Base-by-base conservation (phyloP, 2,888 invertebrate species). In the Maniola hyperantus region DNA sequence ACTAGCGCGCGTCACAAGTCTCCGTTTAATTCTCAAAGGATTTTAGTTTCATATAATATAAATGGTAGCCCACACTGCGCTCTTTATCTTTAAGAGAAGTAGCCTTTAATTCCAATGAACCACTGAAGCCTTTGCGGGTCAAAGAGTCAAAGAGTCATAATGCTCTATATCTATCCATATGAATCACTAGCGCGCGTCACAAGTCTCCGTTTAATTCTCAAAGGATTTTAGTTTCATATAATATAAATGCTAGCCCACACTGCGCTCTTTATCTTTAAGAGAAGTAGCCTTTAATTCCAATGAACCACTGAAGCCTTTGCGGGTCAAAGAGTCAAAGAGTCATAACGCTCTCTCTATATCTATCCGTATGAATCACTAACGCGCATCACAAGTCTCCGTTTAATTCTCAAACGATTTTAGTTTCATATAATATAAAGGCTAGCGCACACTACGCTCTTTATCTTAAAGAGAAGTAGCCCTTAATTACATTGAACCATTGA, bases 401-500 rank as follows among this genome's bases (percentile, higher is more conserved):
- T 67, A 69, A 72, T 67, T 67, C 68, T 48, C 71, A 44, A 60
- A 66, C 64, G 67, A 66, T 68, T 68, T 67, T 55, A 67, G 64
- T 65, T 57, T 59, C 63, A 62, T 36, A 36, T 36, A 64, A 66
- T 59, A 62, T 51, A 59, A 50, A 60, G 67, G 48, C 48, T 8
- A n/a, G 33, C 8, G 50, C 55, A 67, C 48, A 65, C 15, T 65
- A n/a, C 5, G 48, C 44, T 46, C 46, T 15, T 46, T 46, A 7
- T 18, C 1, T 36, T 36, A 10, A 36, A 36, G n/a, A n/a, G n/a
- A n/a, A n/a, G n/a, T n/a, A n/a, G n/a, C n/a, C n/a, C n/a, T n/a
- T n/a, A 51, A 44, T 59, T 26, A n/a, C 11, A 61, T 61, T 61
- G 50, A 50, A 50, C 15, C 46, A 53, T 34, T 61, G n/a, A 44